A percentile compares a stretch with the other conserved stretches of the same genome.
phyloP scores from a whole-genome alignment of 2,797 vertebrate genomes.

The Peromyscus melanophrys region DNA sequence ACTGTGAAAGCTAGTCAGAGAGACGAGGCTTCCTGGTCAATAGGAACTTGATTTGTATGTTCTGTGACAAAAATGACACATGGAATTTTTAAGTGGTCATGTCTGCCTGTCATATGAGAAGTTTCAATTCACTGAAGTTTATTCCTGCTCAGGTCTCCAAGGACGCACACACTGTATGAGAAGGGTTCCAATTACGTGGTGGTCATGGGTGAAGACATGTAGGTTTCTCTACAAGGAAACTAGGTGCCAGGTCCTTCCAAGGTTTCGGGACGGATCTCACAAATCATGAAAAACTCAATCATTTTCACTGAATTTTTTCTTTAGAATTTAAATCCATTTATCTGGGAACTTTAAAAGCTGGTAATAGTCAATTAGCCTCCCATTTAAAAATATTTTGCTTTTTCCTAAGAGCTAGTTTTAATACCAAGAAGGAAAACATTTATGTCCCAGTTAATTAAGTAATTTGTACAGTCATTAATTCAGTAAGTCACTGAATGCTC shows the following conservation, averaged over 20 bases:
- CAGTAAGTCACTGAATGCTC: neutral
- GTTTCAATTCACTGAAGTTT: slow-evolving; percentile 12
- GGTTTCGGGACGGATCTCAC: neutral
- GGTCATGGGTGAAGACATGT: neutral
- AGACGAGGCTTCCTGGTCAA: neutral
- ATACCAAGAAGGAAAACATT: slow-evolving; percentile 56
- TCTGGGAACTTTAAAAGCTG: slow-evolving; percentile 33
- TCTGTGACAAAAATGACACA: neutral
- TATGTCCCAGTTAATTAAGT: neutral
- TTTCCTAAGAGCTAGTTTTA: slow-evolving; percentile 64
- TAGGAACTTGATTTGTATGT: neutral
- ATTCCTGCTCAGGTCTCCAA: neutral
- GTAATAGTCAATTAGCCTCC: slow-evolving; percentile 39
- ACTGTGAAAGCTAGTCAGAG: neutral
- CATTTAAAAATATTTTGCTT: slow-evolving; percentile 69
- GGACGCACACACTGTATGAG: neutral
- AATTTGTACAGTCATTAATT: slow-evolving; percentile 36
- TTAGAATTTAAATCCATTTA: slow-evolving; percentile 23
- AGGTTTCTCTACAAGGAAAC: slow-evolving; percentile 9
- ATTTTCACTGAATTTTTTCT: slow-evolving; percentile 20
- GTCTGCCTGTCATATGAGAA: neutral
- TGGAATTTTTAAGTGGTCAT: neutral
- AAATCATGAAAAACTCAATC: slow-evolving; percentile 52
- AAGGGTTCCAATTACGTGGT: neutral
- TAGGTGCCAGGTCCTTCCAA: neutral